Percentiles rank a stretch among this genome's conserved stretches.
Conservation (phyloP, 2,113 vertebrate genomes). For the Diglossa brunneiventris region DNA sequence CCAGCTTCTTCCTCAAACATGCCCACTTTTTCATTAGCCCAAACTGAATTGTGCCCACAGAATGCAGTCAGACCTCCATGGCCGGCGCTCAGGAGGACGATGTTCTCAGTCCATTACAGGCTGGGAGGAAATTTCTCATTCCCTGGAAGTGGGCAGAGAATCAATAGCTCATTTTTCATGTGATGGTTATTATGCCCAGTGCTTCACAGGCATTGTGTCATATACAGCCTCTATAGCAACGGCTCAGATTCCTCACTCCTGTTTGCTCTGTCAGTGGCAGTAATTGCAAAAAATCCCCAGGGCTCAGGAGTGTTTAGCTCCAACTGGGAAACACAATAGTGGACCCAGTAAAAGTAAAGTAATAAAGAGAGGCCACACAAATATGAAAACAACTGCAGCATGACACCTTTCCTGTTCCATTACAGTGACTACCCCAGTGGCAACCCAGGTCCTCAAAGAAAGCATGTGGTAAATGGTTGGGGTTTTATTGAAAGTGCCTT, state of each 20-base stretch:
- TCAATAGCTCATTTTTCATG: slow-evolving; percentile 51
- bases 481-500: neutral
- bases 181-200: slow-evolving; percentile 37
- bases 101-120: neutral
- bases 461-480: neutral
- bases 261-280: slow-evolving; percentile 39
- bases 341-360: slow-evolving; percentile 4
- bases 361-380: neutral
- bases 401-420: neutral
- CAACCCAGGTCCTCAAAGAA: neutral
- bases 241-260: neutral
- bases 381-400: slow-evolving; percentile 31
- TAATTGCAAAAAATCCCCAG: slow-evolving; percentile 33
- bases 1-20: neutral
- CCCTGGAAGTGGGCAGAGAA: slow-evolving; percentile 34
- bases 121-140: slow-evolving; percentile 39
- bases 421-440: neutral
- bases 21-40: neutral
- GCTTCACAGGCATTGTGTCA: neutral
- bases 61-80: neutral
- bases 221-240: slow-evolving; percentile 10
- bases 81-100: neutral
- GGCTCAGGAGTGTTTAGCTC: neutral
- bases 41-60: neutral
- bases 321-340: neutral